Conservation (phyloP, 2,888 invertebrate species). For the Eretmocerus hayati region DNA sequence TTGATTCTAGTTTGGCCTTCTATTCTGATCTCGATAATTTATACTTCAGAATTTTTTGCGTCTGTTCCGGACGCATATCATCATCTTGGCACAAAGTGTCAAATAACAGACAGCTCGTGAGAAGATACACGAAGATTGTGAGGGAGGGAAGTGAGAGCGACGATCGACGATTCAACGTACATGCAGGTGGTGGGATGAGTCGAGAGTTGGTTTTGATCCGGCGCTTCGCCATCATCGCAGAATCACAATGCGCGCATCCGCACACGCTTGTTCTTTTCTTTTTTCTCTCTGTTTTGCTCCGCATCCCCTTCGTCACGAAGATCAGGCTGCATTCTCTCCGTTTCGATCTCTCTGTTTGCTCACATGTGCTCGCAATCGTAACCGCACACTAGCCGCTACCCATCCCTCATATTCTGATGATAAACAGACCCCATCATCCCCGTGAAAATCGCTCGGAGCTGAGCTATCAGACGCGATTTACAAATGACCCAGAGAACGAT, state of each 20-base stretch:
- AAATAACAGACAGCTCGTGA: slow-evolving; percentile 17
- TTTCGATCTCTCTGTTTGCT: slow-evolving; percentile 1
- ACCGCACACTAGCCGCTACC: background rate
- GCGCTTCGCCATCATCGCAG: slow-evolving; percentile 1
- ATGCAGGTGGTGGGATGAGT: too few species aligned
- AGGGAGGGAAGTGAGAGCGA: slow-evolving; percentile 14
- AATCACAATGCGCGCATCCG: slow-evolving; percentile 1
- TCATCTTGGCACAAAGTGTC: slow-evolving; percentile 21
- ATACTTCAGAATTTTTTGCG: slow-evolving; percentile 19
- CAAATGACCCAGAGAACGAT: too few species aligned
- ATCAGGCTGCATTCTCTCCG: background rate
- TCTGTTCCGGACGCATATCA: slow-evolving; percentile 15
- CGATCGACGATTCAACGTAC: too few species aligned
- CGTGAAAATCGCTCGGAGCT: too few species aligned
- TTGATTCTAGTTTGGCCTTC: too few species aligned
- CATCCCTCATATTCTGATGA: too few species aligned
- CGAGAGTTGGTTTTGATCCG: too few species aligned
- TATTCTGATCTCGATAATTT: slow-evolving; percentile 20
- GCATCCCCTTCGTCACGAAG: too few species aligned
- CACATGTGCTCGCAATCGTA: background rate
- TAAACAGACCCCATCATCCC: too few species aligned
- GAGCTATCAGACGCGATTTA: too few species aligned
- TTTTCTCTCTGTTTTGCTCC: background rate
- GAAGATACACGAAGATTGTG: background rate
- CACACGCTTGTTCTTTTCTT: background rate